A percentile compares a stretch with the other conserved stretches of the same genome.
These are phyloP conservation scores for Bradynema listronoti DNA, from an alignment of 1,140 invertebrate genomes.

Conservation along the genomic window DNA sequence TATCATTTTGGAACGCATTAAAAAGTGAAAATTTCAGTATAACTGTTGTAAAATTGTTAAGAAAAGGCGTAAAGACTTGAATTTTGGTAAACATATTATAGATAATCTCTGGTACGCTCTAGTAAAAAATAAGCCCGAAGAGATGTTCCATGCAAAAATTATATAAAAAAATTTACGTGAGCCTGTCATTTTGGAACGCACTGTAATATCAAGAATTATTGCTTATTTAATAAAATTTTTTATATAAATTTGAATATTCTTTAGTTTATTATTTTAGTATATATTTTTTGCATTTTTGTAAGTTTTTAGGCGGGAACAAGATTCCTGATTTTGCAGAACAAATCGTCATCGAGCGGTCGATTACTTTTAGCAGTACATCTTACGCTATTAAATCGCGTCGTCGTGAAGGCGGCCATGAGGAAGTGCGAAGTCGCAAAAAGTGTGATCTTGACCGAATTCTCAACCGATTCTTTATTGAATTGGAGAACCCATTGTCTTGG, in stretches of 20 bases:
- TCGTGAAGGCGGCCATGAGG: conserved; percentile 6
- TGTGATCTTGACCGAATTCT: conserved; percentile 35
- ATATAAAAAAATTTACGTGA: too few species aligned
- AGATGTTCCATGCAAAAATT: too few species aligned
- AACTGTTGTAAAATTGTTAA: too few species aligned
- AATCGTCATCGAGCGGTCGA: conserved; percentile 28
- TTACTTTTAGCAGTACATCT: conserved; percentile 7
- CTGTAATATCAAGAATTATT: too few species aligned
- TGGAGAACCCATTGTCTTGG: conserved; percentile 43
- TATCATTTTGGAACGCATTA: too few species aligned
- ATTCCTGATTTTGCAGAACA: conserved; percentile 17
- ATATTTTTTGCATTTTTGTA: not conserved
- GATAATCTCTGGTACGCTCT: too few species aligned
- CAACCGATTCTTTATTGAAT: conserved; percentile 31
- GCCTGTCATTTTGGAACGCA: too few species aligned
- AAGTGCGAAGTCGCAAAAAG: conserved; percentile 18
- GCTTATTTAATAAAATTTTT: not conserved
- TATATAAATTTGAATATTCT: not conserved
- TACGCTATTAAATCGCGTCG: conserved; percentile 16
- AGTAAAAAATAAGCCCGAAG: too few species aligned
- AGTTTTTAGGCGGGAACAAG: conserved; percentile 19
- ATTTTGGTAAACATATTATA: too few species aligned
- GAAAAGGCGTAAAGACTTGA: too few species aligned
- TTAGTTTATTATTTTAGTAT: conserved; percentile 3
- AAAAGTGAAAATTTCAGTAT: too few species aligned